Percentiles rank a stretch among this genome's conserved stretches.
phyloP scores from a whole-genome alignment of 2,113 vertebrate genomes.

The Tragelaphus imberbis region DNA sequence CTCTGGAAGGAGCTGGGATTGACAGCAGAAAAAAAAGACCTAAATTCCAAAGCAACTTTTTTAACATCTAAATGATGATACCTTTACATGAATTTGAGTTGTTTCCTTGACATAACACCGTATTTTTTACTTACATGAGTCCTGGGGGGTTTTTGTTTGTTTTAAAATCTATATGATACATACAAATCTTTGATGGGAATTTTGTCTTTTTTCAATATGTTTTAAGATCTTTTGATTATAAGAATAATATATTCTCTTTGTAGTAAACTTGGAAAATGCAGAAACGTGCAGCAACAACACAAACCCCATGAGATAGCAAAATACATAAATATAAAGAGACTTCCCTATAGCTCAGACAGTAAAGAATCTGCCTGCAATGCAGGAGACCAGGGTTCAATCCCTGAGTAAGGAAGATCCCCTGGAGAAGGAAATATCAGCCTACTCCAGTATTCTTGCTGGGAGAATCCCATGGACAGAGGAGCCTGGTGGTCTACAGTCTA shows the following conservation, averaged over 20 bases:
- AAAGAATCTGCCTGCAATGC: neutral
- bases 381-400: neutral
- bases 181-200: neutral
- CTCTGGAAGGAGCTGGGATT: neutral
- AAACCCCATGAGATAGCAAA: neutral
- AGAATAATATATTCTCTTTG: neutral
- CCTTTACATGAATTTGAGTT: neutral
- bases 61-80: neutral
- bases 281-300: neutral
- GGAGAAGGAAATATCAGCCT: neutral
- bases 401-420: neutral
- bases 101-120: neutral
- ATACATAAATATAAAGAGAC: neutral
- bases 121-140: neutral
- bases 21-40: neutral
- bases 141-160: neutral
- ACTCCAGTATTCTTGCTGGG: neutral
- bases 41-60: neutral
- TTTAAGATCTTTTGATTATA: conserved; percentile 10
- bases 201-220: neutral
- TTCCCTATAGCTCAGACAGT: neutral
- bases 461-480: neutral
- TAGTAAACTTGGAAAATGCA: conserved; percentile 12
- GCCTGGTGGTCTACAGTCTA: neutral
- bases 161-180: neutral